phyloP scores from a whole-genome alignment of 2,797 vertebrate species.

The Morelia viridis region DNA sequence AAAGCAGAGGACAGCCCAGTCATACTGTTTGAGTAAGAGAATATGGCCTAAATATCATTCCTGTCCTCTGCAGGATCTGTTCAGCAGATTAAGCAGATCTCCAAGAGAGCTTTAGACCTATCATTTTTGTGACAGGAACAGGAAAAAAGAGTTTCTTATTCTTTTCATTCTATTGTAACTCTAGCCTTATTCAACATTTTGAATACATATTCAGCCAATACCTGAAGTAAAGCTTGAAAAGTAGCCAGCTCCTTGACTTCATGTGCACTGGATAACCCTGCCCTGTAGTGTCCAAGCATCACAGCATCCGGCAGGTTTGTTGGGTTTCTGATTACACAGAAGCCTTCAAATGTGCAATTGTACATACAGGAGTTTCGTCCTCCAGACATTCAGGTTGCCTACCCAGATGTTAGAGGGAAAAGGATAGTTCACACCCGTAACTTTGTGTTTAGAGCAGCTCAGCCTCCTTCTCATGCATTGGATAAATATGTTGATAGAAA shows the following conservation, averaged over 20 bases:
- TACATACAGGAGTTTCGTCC: neutral
- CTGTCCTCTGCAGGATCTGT: neutral
- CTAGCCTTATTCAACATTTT: neutral
- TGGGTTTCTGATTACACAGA: neutral
- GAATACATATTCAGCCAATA: neutral
- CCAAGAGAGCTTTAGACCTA: neutral
- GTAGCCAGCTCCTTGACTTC: neutral
- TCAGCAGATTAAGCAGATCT: neutral
- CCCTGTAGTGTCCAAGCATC: neutral
- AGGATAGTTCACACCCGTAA: neutral
- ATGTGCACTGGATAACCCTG: neutral
- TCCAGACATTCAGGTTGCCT: too few relatives aligned
- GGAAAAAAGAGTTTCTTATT: too few relatives aligned
- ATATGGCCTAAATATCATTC: neutral
- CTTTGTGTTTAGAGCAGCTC: neutral
- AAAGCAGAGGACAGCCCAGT: neutral
- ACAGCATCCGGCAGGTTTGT: too few relatives aligned
- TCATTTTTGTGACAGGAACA: neutral
- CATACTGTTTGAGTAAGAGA: neutral
- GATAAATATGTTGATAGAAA: neutral
- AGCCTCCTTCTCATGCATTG: neutral
- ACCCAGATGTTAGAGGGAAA: neutral
- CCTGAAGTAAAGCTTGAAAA: too few relatives aligned
- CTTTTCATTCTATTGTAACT: neutral
- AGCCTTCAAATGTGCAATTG: neutral